Conservation (phyloP, 2,888 invertebrate species). For the Mesochorus sp. region DNA sequence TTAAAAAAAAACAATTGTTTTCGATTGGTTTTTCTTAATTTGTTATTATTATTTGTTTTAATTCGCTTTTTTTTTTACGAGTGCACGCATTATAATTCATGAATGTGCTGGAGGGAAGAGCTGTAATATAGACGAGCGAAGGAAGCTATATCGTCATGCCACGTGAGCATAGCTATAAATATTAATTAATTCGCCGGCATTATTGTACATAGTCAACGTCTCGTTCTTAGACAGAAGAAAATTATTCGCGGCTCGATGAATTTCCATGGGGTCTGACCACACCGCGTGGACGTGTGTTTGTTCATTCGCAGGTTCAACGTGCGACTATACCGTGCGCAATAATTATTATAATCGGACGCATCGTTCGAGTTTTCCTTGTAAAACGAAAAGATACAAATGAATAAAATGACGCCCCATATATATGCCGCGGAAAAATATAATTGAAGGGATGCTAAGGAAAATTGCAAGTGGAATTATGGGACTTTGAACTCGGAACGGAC, state of each 20-base stretch:
- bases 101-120: slow-evolving; percentile 37
- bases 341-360: too few relatives aligned
- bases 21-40: not conserved
- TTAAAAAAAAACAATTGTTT: not conserved
- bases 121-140: slow-evolving; percentile 48
- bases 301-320: slow-evolving; percentile 17
- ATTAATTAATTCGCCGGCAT: slow-evolving; percentile 78
- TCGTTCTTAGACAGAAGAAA: slow-evolving; percentile 19
- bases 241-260: slow-evolving; percentile 70
- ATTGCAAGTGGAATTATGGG: too few relatives aligned
- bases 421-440: too few relatives aligned
- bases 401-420: too few relatives aligned
- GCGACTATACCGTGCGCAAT: too few relatives aligned
- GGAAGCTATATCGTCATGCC: slow-evolving; percentile 73
- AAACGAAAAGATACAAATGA: too few relatives aligned
- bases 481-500: too few relatives aligned
- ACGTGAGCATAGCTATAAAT: slow-evolving; percentile 76
- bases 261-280: slow-evolving; percentile 61
- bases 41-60: too few relatives aligned
- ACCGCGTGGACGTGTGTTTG: not conserved
- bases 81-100: slow-evolving; percentile 9
- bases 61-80: slow-evolving; percentile 8
- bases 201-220: slow-evolving; percentile 64
- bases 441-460: too few relatives aligned
- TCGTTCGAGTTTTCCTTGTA: too few relatives aligned